phyloP scores from a whole-genome alignment of 2,888 invertebrate species.

The Drosophila emarginata region DNA sequence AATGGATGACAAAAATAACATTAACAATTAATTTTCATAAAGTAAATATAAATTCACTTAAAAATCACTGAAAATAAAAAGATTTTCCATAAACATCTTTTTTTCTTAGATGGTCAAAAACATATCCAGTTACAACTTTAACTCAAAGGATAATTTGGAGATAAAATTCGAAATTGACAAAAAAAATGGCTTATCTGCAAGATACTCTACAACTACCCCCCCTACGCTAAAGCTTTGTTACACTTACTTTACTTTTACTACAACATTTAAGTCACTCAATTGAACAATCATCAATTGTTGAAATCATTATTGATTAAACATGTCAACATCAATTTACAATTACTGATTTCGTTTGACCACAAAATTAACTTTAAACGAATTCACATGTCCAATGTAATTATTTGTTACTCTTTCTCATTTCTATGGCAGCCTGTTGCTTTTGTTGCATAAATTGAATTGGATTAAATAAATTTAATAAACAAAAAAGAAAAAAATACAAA shows the following conservation, averaged over 20 bases:
- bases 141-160: no score
- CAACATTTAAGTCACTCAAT: neutral
- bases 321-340: neutral
- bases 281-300: neutral
- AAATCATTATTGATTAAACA: neutral
- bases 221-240: neutral
- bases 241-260: neutral
- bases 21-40: no score
- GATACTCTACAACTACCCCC: no score
- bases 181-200: no score
- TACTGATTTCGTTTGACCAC: neutral
- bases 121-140: no score
- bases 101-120: no score
- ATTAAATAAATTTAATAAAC: slow-evolving; percentile 1
- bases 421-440: slow-evolving; percentile 12
- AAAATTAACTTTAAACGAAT: neutral
- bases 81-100: no score
- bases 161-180: no score
- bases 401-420: neutral
- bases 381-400: slow-evolving; percentile 4
- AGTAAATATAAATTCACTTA: no score
- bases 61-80: no score
- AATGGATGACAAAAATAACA: no score
- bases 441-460: slow-evolving; percentile 1
- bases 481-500: neutral